Percentiles rank a stretch among this genome's conserved stretches.
Conservation (phyloP, 2,888 invertebrate genomes). For the Chydorus sphaericus region DNA sequence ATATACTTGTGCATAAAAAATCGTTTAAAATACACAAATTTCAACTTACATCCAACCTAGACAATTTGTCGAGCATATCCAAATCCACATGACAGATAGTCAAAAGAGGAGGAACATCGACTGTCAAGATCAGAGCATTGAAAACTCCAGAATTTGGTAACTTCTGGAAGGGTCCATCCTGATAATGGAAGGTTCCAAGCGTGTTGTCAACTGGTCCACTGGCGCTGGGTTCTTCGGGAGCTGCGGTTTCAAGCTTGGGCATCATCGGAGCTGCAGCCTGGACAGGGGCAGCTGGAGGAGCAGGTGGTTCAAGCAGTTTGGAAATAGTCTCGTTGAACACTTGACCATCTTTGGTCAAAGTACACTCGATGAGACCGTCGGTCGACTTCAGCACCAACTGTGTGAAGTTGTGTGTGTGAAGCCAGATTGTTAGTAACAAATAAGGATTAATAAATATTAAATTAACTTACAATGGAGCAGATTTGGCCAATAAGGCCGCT, state of each 20-base stretch:
- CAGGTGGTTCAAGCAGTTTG: not conserved
- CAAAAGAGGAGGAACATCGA: not conserved
- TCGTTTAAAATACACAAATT: too few species aligned
- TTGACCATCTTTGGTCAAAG: not conserved
- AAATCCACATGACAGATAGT: not conserved
- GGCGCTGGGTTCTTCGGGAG: not conserved
- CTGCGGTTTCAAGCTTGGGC: not conserved
- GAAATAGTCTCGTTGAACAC: not conserved
- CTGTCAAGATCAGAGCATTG: not conserved
- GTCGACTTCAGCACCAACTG: not conserved
- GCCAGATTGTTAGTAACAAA: too few species aligned
- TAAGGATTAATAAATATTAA: too few species aligned
- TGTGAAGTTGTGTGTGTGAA: too few species aligned
- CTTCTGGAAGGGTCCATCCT: not conserved
- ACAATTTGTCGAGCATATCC: not conserved
- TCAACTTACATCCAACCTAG: not conserved
- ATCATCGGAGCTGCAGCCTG: not conserved
- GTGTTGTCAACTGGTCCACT: slow-evolving; percentile 1
- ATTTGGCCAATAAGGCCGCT: not conserved
- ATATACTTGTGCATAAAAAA: not conserved
- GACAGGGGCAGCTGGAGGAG: not conserved
- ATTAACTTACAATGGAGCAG: too few species aligned
- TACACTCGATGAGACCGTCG: not conserved
- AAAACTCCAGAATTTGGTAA: not conserved
- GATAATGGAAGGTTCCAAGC: not conserved